Base-by-base conservation (phyloP, 2,888 invertebrate species). In the Prosapia bicincta region DNA sequence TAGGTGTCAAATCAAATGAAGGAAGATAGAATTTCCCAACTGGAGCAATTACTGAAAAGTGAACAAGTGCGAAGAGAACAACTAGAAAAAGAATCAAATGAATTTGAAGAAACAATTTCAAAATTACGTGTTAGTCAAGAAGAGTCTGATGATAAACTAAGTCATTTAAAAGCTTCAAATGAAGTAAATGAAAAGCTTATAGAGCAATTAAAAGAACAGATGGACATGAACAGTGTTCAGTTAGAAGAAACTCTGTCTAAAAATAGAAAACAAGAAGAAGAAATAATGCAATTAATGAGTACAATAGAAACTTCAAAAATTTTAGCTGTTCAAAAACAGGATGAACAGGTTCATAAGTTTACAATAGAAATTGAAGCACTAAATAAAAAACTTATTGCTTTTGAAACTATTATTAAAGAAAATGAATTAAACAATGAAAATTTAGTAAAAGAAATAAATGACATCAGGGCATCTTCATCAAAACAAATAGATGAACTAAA, bases 61-160 rank as follows among this genome's bases (percentile, higher is more conserved):
- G 88, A 88, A 81, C 84, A 85, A 71, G 84, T 85, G 75, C 85
- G 86, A 78, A 82, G 85, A 1, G 86, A 87, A 80, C 84, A 83
- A 70, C 81, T 87, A 3, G 88, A 88, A 82, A 83, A 82, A 77
- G 91, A 87, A 84, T 88, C 81, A 83, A 89, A 85, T 84, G 92
- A 92, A 84, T 86, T 90, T 66, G 89, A 91, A 76, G 91, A 92
- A 82, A 88, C 89, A 78, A 86, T 92, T 79, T 86, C 86, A 0
- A 88, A 89, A 80, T 81, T 89, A 75, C 87, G 88, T 80, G 83
- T 88, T 78, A 85, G 88, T 0, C 86, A 87, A 80, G 74, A 79
- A 24, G 66, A 76, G 26, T 32, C 68, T n/a, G 75, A 74, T 25
- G 71, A 72, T 43, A 23, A 78, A 25, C n/a, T 66, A 13, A 20